Evolutionary conservation across 2,888 invertebrate species (phyloP).

Genomic region (Torymus tubicola): DNA sequence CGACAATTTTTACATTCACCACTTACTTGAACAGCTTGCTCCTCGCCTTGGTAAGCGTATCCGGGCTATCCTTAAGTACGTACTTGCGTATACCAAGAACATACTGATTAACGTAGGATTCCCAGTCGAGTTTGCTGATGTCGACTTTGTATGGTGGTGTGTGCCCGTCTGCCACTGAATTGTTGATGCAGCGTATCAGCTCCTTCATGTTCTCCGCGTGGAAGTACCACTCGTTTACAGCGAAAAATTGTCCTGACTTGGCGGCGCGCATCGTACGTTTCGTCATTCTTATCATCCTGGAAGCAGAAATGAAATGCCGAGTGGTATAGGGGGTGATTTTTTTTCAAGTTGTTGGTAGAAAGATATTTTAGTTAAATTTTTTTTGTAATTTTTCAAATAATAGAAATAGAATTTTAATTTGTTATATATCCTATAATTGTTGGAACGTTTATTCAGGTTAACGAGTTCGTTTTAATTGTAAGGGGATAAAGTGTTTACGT

Average conservation of each 20-base stretch:
- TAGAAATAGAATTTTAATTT: too few relatives aligned
- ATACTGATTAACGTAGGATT: slow-evolving; percentile 87
- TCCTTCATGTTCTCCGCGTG: slow-evolving; percentile 81
- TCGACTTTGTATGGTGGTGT: slow-evolving; percentile 82
- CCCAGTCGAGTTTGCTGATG: slow-evolving; percentile 85
- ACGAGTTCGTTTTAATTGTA: too few relatives aligned
- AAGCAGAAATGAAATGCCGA: neutral
- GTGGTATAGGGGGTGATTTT: too few relatives aligned
- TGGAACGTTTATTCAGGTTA: too few relatives aligned
- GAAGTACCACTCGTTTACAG: slow-evolving; percentile 90
- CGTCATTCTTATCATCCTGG: slow-evolving; percentile 90
- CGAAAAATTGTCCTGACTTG: slow-evolving; percentile 89
- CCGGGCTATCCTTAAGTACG: slow-evolving; percentile 86
- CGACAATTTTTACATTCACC: neutral
- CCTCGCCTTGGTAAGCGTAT: slow-evolving; percentile 82
- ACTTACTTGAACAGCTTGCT: slow-evolving; percentile 82
- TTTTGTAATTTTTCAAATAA: too few relatives aligned
- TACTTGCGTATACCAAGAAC: slow-evolving; percentile 90
- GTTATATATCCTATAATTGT: too few relatives aligned
- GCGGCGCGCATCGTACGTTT: slow-evolving; percentile 87
- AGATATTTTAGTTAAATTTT: too few relatives aligned
- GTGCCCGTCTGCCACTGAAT: slow-evolving; percentile 78
- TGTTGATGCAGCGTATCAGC: slow-evolving; percentile 78
- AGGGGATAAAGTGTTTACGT: too few relatives aligned
- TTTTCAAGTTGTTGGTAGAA: too few relatives aligned